A percentile compares a stretch with the other conserved stretches of the same genome.
Conservation (phyloP, 2,888 invertebrate genomes). For the Hydrotaea diabolus region DNA sequence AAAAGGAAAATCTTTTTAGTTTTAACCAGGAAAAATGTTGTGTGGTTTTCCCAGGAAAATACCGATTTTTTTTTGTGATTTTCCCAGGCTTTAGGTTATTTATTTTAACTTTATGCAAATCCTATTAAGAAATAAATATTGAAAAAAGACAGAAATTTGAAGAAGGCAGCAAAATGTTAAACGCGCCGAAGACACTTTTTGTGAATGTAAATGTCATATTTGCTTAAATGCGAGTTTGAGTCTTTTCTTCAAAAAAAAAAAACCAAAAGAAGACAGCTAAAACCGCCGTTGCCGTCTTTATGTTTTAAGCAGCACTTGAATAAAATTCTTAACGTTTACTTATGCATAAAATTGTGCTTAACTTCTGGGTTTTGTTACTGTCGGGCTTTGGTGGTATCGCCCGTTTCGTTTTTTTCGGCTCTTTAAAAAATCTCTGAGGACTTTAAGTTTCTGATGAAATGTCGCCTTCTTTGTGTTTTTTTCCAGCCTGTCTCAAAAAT, state of each 20-base stretch:
- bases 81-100: background rate
- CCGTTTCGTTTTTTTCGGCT: slow-evolving; percentile 12
- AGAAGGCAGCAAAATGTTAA: too few relatives aligned
- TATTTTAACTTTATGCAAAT: background rate
- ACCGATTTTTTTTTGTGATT: too few relatives aligned
- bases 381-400: too few relatives aligned
- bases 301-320: slow-evolving; percentile 26
- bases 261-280: too few relatives aligned
- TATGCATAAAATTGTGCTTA: slow-evolving; percentile 38
- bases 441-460: slow-evolving; percentile 14
- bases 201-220: slow-evolving; percentile 23
- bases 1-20: background rate
- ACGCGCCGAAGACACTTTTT: background rate
- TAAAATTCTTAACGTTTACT: background rate
- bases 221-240: background rate
- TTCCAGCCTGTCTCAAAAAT: background rate
- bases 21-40: background rate
- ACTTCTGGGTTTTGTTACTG: slow-evolving; percentile 37
- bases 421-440: background rate
- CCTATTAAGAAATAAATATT: too few relatives aligned
- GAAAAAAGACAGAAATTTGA: too few relatives aligned
- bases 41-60: background rate
- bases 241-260: background rate
- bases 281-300: background rate
- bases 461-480: background rate